Base-by-base conservation (phyloP, 2,888 invertebrate species). In the Ophion obscuratus region DNA sequence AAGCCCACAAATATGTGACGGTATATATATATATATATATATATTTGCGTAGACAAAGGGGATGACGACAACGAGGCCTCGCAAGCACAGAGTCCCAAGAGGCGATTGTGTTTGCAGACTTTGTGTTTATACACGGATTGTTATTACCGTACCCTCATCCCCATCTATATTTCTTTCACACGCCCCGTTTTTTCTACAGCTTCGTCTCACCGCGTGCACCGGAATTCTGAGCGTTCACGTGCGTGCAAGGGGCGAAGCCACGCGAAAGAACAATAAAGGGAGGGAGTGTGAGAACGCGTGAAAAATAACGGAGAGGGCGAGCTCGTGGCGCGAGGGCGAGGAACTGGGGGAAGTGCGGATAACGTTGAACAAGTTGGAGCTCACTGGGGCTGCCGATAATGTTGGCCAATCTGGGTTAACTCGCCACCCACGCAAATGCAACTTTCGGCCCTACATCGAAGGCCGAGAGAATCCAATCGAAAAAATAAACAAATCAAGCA, bases 331-430 rank as follows among this genome's bases (percentile, higher is more conserved):
- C 24, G 20, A 61, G 61, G 24, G 61, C 44, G 27, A 62, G n/a
- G 53, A 17, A 20, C 4, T 20, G 44, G 31, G 27, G 9, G 14
- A 31, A 31, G 24, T 64, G 64, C 11, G 24, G 11, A 24, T 24
- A 64, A 31, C n/a, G 31, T 1, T 14, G 40, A 62, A 67, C 20
- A 67, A 57, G 67, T 47, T 36, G 67, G 14, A 24, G 67, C 31
- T 66, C 36, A 20, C 6, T n/a, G 62, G 67, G 73, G n/a, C 66
- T 53, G 57, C 66, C 86, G 91, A 92, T 92, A 87, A 86, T 91
- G 92, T 91, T 90, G 88, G 76, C 66, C 88, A 85, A 92, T 92
- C 89, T 92, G 89, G 92, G 92, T 92, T 92, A 92, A 87, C 84
- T 64, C 59, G 11, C 83, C 83, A 73, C 83, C 57, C 24, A 57